Base-by-base conservation (phyloP, 2,797 vertebrate species). In the Numenius phaeopus region DNA sequence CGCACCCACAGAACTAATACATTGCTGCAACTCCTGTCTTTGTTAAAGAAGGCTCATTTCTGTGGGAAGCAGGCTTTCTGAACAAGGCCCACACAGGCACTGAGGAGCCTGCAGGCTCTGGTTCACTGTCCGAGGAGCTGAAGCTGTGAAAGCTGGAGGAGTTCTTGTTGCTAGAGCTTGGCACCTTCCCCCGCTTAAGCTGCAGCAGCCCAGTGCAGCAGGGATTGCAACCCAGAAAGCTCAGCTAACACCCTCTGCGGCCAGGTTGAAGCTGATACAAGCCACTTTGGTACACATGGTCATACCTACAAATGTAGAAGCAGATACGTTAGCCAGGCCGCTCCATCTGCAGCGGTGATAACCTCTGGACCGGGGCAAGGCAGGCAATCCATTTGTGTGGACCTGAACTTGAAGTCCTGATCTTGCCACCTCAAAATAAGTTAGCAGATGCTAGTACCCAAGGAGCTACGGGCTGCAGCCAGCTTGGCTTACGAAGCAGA, bases 41-140 rank as follows among this genome's bases (percentile, higher is more conserved):
- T 34, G 10, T 39, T 69, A 44, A 47, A 19, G 17, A 73, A 70
- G 10, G 34, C 6, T 83, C 1, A 7, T 81, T 91, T 94, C 24
- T n/a, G 26, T 0, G 0, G 50, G 59, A 62, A 73, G 15, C 14
- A 29, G 59, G 32, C 17, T 85, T 79, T 72, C n/a, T 8, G 4
- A 73, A 44, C 39, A 10, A 0, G 0, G 18, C 22, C 24, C 62
- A 17, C 24, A 16, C 44, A 24, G 34, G 47, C 26, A 71, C 21
- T 6, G 32, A 72, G 54, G 46, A 5, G 1, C 20, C 72, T 71
- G 44, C 67, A 71, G 47, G 32, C 32, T 54, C 67, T 50, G 21
- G 9, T 32, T 77, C 65, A 26, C 21, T 10, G 8, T 23, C n/a
- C 1, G 1, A 47, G 8, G 18, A 62, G n/a, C 4, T 44, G 7